phyloP scores from a whole-genome alignment of 2,888 invertebrate species.

The Ferdinandea cuprea region DNA sequence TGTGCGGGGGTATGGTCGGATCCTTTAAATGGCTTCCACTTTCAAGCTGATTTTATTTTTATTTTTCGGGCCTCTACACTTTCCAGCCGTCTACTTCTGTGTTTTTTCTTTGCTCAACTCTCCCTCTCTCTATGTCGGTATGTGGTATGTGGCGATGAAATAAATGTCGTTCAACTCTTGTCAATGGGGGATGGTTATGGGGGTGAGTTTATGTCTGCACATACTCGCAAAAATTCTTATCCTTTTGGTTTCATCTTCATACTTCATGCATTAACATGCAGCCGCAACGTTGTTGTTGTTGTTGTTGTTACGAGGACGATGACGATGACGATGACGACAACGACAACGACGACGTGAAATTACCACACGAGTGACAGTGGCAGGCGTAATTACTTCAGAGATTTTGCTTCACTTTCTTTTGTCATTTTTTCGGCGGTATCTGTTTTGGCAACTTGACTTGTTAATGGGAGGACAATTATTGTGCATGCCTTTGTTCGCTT shows the following conservation, averaged over 20 bases:
- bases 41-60: slow-evolving; percentile 42
- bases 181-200: slow-evolving; percentile 40
- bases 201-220: slow-evolving; percentile 47
- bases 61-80: slow-evolving; percentile 53
- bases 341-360: slow-evolving; percentile 55
- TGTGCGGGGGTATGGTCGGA: slow-evolving; percentile 6
- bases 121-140: slow-evolving; percentile 19
- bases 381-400: slow-evolving; percentile 66
- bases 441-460: slow-evolving; percentile 74
- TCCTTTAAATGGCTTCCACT: slow-evolving; percentile 73
- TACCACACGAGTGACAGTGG: slow-evolving; percentile 67
- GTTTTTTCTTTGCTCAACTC: not conserved
- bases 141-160: slow-evolving; percentile 37
- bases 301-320: not conserved
- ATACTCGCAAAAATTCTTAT: slow-evolving; percentile 40
- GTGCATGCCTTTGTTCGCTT: slow-evolving; percentile 33
- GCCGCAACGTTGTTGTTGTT: slow-evolving; percentile 26
- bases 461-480: slow-evolving; percentile 69
- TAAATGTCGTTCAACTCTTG: slow-evolving; percentile 72
- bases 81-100: slow-evolving; percentile 19
- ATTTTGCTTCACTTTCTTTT: slow-evolving; percentile 41
- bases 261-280: slow-evolving; percentile 43
- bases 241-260: slow-evolving; percentile 29
- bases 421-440: slow-evolving; percentile 27
- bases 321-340: too few species aligned